Evolutionary conservation across 2,113 vertebrate genomes (phyloP).

Genomic region (Toxostoma redivivum): DNA sequence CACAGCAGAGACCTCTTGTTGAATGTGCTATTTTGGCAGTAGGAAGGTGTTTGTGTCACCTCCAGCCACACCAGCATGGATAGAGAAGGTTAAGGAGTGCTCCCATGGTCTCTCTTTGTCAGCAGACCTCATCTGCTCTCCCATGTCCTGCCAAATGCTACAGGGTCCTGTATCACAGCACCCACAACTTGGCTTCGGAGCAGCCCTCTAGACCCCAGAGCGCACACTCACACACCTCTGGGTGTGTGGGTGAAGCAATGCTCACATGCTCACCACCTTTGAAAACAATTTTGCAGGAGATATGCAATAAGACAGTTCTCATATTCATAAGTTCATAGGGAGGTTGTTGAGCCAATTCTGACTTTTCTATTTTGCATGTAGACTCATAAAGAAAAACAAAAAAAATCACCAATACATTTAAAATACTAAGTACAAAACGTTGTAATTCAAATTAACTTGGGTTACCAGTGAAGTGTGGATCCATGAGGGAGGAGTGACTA

Average conservation of each 20-base stretch:
- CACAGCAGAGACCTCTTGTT: neutral
- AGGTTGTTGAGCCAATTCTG: neutral
- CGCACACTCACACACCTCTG: neutral
- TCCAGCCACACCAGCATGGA: neutral
- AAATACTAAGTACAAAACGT: neutral
- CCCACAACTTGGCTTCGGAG: neutral
- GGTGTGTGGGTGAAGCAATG: accelerated
- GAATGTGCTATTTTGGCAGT: neutral
- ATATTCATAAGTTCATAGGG: neutral
- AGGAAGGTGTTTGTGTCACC: neutral
- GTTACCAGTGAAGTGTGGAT: neutral
- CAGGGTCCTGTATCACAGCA: neutral
- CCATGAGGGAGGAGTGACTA: neutral
- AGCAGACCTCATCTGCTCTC: neutral
- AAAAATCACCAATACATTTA: neutral
- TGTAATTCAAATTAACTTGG: neutral
- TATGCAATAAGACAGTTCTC: neutral
- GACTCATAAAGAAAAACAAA: neutral
- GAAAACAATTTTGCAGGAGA: neutral
- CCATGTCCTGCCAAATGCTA: neutral
- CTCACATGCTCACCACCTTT: accelerated
- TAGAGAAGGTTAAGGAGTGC: neutral
- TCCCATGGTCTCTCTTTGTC: neutral
- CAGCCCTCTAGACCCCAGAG: neutral
- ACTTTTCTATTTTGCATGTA: neutral